Base-by-base conservation (phyloP, 2,888 invertebrate genomes). In the Linnaemya tessellans region DNA sequence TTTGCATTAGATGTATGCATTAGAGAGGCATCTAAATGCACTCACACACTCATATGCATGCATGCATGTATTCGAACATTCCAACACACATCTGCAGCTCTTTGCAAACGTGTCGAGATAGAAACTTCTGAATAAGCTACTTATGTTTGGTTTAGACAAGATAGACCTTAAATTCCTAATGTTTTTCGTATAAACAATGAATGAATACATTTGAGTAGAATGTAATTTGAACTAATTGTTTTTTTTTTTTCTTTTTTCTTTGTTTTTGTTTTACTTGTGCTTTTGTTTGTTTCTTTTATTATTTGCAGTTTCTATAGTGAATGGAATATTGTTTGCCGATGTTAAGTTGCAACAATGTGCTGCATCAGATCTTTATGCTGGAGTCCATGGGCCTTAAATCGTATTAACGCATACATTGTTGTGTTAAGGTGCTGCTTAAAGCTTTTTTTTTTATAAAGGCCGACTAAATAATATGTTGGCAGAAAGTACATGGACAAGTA, bases 211-310 rank as follows among this genome's bases (percentile, higher is more conserved):
- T 82, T 64, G 65, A 77, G 25, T 43, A 43, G 65, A 65, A 77
- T 56, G 82, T 71, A 82, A 77, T 77, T 77, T 82, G 77, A 82
- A 58, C 77, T 77, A 82, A 82, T 82, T 77, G 70, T 56, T 58
- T 25, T 77, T 75, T 74, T 46, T 58, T 60, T n/a, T 58, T 41
- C n/a, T 71, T 30, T 30, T 30, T 5, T 2, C 30, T 30, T 30
- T 30, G 30, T 30, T 30, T n/a, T 30, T 30, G 30, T 30, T 56
- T 25, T 51, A 15, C 18, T 3, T 13, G 49, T 71, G 43, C 11
- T 58, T 25, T 64, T 49, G 22, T 62, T 54, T 58, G 22, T 11
- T 68, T 79, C 30, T 70, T 62, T 70, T 51, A 51, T 51, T 20
- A 51, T 51, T 20, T 51, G 30, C 30, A 46, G 58, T 67, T 46